A percentile compares a stretch with the other conserved stretches of the same genome.
phyloP scores from a whole-genome alignment of 2,888 invertebrate species.

The Heliconius sara region DNA sequence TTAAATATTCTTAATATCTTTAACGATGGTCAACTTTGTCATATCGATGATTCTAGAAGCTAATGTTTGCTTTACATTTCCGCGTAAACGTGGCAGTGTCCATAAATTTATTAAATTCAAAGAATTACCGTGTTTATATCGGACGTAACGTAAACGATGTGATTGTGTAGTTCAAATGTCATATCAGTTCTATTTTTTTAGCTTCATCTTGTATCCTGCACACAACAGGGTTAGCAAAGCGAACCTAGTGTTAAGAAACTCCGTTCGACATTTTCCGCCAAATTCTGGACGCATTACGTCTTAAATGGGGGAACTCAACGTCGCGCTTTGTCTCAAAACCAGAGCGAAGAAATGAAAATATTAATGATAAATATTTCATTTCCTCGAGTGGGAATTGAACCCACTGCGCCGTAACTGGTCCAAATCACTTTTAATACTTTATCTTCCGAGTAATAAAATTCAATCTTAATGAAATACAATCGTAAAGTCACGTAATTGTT shows the following conservation, averaged over 20 bases:
- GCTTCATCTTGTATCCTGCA: no score
- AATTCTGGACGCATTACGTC: no score
- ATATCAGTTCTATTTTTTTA: neutral
- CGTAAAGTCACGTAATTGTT: constrained; percentile 3
- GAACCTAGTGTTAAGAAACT: no score
- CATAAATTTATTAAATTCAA: constrained; percentile 48
- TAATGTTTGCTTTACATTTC: constrained; percentile 51
- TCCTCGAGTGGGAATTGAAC: neutral
- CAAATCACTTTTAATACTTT: neutral
- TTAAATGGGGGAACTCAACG: no score
- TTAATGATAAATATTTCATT: no score
- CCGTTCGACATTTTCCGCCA: no score
- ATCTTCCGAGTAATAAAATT: constrained; percentile 7
- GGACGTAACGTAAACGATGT: constrained; percentile 25
- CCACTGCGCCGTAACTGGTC: no score
- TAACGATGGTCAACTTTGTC: constrained; percentile 46
- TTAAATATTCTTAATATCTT: constrained; percentile 34
- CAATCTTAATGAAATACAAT: constrained; percentile 9
- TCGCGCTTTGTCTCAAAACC: no score
- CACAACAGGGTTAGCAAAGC: no score
- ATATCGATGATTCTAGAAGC: constrained; percentile 48
- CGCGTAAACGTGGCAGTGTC: constrained; percentile 48
- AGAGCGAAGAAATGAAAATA: no score
- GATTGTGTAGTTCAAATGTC: neutral
- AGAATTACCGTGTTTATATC: constrained; percentile 39